Conservation (phyloP, 2,888 invertebrate genomes). For the Brenthis daphne region DNA sequence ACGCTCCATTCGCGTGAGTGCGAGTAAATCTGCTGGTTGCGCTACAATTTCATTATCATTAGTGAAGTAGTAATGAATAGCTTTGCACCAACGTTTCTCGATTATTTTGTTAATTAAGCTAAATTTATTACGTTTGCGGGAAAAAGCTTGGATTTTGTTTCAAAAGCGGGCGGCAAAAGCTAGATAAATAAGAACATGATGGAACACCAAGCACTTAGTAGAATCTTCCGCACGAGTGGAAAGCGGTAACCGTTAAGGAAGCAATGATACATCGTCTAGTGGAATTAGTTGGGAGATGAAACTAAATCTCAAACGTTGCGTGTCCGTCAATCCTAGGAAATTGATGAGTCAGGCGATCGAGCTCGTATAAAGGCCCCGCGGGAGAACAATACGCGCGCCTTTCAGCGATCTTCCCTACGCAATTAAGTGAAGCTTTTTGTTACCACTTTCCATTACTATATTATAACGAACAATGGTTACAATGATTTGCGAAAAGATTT, state of each 20-base stretch:
- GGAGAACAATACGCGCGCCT: slow-evolving; percentile 74
- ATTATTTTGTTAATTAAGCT: slow-evolving; percentile 36
- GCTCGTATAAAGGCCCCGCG: slow-evolving; percentile 65
- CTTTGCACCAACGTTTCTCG: slow-evolving; percentile 16
- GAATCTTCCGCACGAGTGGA: slow-evolving; percentile 31
- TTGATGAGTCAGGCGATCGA: slow-evolving; percentile 75
- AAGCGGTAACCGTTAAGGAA: slow-evolving; percentile 32
- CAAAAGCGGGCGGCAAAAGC: neutral
- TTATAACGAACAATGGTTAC: slow-evolving; percentile 74
- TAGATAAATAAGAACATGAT: slow-evolving; percentile 44
- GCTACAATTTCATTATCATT: slow-evolving; percentile 43
- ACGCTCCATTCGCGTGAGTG: slow-evolving; percentile 39
- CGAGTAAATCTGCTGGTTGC: slow-evolving; percentile 38
- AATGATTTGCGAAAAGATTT: slow-evolving; percentile 77
- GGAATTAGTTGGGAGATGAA: slow-evolving; percentile 51
- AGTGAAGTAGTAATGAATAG: slow-evolving; percentile 38
- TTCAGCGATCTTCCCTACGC: slow-evolving; percentile 72
- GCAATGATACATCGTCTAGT: slow-evolving; percentile 38
- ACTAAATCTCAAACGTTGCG: slow-evolving; percentile 62
- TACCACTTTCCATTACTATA: slow-evolving; percentile 71
- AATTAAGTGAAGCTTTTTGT: slow-evolving; percentile 80
- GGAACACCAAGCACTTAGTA: slow-evolving; percentile 35
- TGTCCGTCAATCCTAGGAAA: slow-evolving; percentile 66
- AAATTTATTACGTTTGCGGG: slow-evolving; percentile 6
- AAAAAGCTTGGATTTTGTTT: no score